phyloP scores from a whole-genome alignment of 2,888 invertebrate species.

The Oscheius sp. region DNA sequence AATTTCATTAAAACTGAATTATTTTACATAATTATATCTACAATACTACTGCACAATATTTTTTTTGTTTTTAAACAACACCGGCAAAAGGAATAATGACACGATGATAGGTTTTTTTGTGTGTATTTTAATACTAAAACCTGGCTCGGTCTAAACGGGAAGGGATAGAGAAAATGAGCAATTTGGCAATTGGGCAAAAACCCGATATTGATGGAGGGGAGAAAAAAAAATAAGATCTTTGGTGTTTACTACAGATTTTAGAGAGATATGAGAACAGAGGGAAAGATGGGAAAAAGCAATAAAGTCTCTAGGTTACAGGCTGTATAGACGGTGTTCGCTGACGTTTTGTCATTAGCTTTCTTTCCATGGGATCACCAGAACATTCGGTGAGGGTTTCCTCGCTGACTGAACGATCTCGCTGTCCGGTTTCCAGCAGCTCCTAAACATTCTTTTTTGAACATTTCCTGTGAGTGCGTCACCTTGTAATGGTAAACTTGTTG shows the following conservation, averaged over 20 bases:
- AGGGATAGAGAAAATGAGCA: constrained; percentile 15
- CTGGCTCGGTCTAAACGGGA: not conserved
- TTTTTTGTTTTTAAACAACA: constrained; percentile 19
- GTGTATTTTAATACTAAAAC: not conserved
- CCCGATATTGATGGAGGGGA: constrained; percentile 18
- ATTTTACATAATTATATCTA: constrained; percentile 12
- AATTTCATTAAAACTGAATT: constrained; percentile 12
- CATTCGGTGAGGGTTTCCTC: constrained; percentile 68
- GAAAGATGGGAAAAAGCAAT: constrained; percentile 5
- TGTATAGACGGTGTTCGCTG: constrained; percentile 55
- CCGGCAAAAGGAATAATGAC: constrained; percentile 32
- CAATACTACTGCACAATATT: constrained; percentile 22
- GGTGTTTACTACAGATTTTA: constrained; percentile 2
- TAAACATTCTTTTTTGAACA: constrained; percentile 19
- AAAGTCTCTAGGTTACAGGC: constrained; percentile 48
- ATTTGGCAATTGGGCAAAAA: constrained; percentile 31
- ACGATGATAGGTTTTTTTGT: not conserved
- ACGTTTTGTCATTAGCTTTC: constrained; percentile 52
- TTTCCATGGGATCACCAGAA: constrained; percentile 42
- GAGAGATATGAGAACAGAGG: constrained; percentile 11
- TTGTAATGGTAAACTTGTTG: constrained; percentile 65
- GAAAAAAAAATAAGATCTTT: not conserved
- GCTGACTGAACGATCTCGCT: constrained; percentile 62
- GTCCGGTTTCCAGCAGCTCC: constrained; percentile 57
- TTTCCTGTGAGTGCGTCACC: constrained; percentile 32